Conservation (phyloP, 92 coral and sea anemone species). For the Heteractis magnifica region DNA sequence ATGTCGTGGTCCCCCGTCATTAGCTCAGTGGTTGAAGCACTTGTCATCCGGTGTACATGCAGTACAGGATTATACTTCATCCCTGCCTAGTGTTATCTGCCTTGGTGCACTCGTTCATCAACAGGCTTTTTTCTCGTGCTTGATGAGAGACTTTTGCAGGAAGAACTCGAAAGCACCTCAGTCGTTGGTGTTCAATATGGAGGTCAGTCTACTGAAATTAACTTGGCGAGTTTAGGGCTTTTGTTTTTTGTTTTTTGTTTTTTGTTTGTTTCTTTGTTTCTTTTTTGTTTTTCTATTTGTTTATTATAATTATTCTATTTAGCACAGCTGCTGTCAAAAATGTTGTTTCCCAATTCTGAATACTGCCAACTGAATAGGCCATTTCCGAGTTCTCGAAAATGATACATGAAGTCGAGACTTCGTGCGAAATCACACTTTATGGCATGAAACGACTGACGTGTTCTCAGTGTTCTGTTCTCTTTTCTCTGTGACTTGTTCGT, state of each 20-base stretch:
- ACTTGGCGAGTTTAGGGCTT: not conserved
- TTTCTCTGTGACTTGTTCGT: too few relatives aligned
- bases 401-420: too few relatives aligned
- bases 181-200: slow-evolving; percentile 53
- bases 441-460: too few relatives aligned
- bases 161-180: slow-evolving; percentile 53
- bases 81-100: slow-evolving; percentile 36
- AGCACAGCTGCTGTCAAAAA: too few relatives aligned
- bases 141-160: slow-evolving; percentile 68
- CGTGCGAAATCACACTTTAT: too few relatives aligned
- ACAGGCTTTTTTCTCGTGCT: slow-evolving; percentile 74
- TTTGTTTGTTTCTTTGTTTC: not conserved
- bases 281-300: too few relatives aligned
- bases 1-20: slow-evolving; percentile 14
- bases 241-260: too few relatives aligned
- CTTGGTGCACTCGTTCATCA: slow-evolving; percentile 65
- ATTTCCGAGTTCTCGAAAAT: too few relatives aligned
- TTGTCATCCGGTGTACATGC: slow-evolving; percentile 24
- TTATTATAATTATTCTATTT: too few relatives aligned
- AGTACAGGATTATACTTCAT: slow-evolving; percentile 35
- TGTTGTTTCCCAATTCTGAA: too few relatives aligned
- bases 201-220: slow-evolving; percentile 43
- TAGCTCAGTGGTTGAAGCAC: slow-evolving; percentile 47
- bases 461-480: too few relatives aligned
- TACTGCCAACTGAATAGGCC: too few relatives aligned